These are phyloP conservation scores for Entomyzon cyanotis DNA, from an alignment of 2,113 vertebrate genomes.

Conservation along the genomic window DNA sequence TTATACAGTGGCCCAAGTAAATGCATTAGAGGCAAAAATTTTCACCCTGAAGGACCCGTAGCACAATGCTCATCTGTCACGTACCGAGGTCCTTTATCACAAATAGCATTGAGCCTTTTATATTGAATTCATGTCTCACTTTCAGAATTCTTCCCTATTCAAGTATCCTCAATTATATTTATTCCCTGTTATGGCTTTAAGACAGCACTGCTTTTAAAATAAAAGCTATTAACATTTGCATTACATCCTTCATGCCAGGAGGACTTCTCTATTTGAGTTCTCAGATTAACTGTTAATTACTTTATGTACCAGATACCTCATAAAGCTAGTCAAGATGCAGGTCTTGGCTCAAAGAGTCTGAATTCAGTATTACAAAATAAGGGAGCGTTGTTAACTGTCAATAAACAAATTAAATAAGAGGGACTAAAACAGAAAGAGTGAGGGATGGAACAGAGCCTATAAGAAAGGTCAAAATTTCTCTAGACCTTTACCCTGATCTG, in stretches of 20 bases:
- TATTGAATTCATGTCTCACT: background rate
- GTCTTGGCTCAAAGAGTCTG: background rate
- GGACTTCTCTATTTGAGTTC: background rate
- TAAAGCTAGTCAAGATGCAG: background rate
- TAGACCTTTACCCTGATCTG: background rate
- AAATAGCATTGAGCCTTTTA: background rate
- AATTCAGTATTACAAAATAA: background rate
- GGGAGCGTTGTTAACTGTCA: background rate
- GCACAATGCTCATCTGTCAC: accelerated
- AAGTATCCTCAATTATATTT: background rate
- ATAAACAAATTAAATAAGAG: background rate
- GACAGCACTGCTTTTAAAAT: background rate
- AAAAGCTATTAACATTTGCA: background rate
- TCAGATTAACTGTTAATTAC: background rate
- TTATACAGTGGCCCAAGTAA: background rate
- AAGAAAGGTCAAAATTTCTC: background rate
- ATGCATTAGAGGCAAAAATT: background rate
- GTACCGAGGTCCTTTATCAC: background rate
- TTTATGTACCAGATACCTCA: background rate
- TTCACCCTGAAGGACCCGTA: background rate
- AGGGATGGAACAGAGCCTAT: background rate
- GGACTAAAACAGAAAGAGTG: background rate
- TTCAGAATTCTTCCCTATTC: background rate
- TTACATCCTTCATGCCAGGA: background rate
- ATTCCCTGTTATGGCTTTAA: background rate